These are phyloP conservation scores for Neodiprion fabricii DNA, from an alignment of 1,140 invertebrate species.

Conservation along the genomic window DNA sequence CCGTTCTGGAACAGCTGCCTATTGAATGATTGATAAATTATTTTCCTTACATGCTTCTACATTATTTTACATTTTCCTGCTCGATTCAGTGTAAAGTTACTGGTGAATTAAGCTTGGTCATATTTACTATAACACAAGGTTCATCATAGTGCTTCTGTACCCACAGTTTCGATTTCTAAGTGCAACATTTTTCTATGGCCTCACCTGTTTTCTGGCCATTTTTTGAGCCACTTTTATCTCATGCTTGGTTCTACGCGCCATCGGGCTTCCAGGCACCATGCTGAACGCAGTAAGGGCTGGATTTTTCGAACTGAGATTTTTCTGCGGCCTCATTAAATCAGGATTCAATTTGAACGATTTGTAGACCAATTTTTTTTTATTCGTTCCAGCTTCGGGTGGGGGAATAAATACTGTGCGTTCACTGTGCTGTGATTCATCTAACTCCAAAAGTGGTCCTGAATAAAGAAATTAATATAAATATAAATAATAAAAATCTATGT, in stretches of 20 bases:
- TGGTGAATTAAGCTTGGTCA: no score
- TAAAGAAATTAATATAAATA: constrained; percentile 9
- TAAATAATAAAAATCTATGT: not conserved
- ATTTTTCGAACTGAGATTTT: constrained; percentile 53
- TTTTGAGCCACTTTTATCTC: constrained; percentile 93
- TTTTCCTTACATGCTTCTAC: not conserved
- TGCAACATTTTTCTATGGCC: constrained; percentile 16
- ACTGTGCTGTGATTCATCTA: constrained; percentile 77
- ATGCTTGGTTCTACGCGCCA: constrained; percentile 92
- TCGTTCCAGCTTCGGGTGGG: constrained; percentile 82
- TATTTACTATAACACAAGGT: constrained; percentile 16
- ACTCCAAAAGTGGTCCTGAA: constrained; percentile 71
- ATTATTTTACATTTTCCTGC: not conserved
- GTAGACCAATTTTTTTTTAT: constrained; percentile 50
- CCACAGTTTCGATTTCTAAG: not conserved
- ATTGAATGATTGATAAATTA: not conserved
- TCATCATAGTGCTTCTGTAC: constrained; percentile 12
- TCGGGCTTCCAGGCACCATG: constrained; percentile 81
- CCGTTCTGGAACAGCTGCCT: constrained; percentile 70
- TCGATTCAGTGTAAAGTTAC: constrained; percentile 23
- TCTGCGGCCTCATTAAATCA: constrained; percentile 64
- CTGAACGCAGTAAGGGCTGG: constrained; percentile 51
- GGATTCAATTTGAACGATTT: constrained; percentile 65
- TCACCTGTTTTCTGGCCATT: constrained; percentile 76
- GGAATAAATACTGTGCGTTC: constrained; percentile 95